Evolutionary conservation across 2,113 vertebrate genomes (phyloP).

Genomic region (Brienomyrus longianalis): DNA sequence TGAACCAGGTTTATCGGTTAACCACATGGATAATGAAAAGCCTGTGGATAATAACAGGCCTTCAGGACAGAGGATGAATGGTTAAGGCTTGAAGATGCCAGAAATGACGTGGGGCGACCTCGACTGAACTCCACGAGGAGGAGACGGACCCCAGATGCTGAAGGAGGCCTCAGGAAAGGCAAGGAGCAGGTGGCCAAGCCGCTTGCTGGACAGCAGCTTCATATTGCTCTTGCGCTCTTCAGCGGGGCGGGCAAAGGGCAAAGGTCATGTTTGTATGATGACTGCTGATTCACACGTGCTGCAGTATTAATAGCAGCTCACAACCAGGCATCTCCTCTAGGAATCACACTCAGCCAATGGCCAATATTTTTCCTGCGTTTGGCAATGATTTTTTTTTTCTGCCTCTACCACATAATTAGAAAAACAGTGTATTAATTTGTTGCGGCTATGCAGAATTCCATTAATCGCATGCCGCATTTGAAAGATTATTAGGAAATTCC

Average conservation of each 20-base stretch:
- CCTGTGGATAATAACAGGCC: not conserved
- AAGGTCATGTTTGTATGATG: not conserved
- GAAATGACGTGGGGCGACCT: not conserved
- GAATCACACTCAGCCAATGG: conserved; percentile 7
- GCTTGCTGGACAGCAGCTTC: not conserved
- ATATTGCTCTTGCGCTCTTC: not conserved
- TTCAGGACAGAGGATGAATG: not conserved
- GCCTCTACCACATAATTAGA: not conserved
- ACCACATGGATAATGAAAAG: not conserved
- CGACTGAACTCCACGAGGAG: not conserved
- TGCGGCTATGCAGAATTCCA: conserved; percentile 26
- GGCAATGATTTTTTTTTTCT: not conserved
- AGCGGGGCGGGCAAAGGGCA: not conserved
- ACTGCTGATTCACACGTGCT: not conserved
- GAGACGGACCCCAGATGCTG: not conserved
- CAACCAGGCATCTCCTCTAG: conserved; percentile 7
- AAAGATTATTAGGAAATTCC: conserved; percentile 27
- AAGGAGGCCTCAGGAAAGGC: not conserved
- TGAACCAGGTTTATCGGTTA: not conserved
- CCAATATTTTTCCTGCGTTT: conserved; percentile 1
- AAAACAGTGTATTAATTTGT: conserved; percentile 9
- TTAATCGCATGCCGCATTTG: conserved; percentile 27
- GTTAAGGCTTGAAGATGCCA: not conserved
- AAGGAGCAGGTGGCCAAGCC: not conserved
- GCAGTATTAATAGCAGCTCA: not conserved